Evolutionary conservation across 2,888 invertebrate genomes (phyloP).

Genomic region (Theretra japonica): DNA sequence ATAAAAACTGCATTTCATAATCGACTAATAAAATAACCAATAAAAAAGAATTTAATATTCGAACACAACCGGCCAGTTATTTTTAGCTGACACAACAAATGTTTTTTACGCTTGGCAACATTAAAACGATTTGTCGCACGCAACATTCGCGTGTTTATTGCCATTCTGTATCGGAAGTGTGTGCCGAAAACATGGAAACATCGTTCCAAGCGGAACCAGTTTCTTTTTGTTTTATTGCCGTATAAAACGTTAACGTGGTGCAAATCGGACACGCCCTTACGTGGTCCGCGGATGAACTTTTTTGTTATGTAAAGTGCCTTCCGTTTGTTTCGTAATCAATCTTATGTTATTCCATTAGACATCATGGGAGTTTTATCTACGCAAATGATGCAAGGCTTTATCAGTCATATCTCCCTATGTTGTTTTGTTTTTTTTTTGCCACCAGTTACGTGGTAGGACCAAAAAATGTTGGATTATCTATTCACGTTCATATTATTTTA

Average conservation of each 20-base stretch:
- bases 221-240: conserved; percentile 2
- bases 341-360: neutral
- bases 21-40: conserved; percentile 1
- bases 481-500: too few species aligned
- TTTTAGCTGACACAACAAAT: conserved; percentile 1
- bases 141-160: neutral
- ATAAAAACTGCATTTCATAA: neutral
- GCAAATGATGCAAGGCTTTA: too few species aligned
- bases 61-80: neutral
- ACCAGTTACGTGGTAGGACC: too few species aligned
- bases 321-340: conserved; percentile 12
- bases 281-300: conserved; percentile 13
- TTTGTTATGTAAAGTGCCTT: conserved; percentile 8
- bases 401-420: too few species aligned
- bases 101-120: neutral
- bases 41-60: neutral
- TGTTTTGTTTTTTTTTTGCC: too few species aligned
- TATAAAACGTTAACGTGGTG: conserved; percentile 1
- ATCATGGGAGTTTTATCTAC: neutral
- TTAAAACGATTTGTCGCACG: conserved; percentile 18
- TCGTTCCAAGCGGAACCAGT: conserved; percentile 16
- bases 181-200: conserved; percentile 6
- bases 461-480: too few species aligned
- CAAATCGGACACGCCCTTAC: conserved; percentile 9
- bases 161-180: conserved; percentile 18